phyloP scores from a whole-genome alignment of 2,113 vertebrate genomes.

The Paralichthys olivaceus region DNA sequence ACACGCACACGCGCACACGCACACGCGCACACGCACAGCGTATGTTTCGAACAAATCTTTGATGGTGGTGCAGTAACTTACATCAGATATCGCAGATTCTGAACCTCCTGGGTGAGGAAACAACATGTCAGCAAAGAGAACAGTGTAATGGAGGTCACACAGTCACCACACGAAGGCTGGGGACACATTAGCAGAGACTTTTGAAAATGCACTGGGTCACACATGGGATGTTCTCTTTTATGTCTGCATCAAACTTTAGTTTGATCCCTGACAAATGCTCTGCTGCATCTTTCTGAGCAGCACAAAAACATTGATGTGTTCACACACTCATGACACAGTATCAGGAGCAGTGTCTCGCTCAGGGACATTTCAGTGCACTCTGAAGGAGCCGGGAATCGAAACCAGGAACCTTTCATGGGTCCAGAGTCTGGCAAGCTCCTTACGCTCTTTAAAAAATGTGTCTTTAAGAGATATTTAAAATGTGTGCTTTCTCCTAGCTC shows the following conservation, averaged over 20 bases:
- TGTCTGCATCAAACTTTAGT: not conserved
- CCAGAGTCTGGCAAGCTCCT: not conserved
- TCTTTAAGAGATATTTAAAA: too few species aligned
- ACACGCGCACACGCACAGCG: not conserved
- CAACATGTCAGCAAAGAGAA: slow-evolving; percentile 18
- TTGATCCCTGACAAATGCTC: not conserved
- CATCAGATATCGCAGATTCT: slow-evolving; percentile 90
- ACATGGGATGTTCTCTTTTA: not conserved
- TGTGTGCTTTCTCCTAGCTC: too few species aligned
- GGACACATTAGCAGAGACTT: slow-evolving; percentile 39
- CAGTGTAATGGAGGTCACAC: not conserved
- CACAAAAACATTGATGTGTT: not conserved
- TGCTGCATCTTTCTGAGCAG: not conserved
- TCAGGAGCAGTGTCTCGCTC: not conserved
- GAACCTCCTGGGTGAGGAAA: slow-evolving; percentile 86
- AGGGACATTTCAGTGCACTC: too few species aligned
- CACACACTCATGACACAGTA: not conserved
- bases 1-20: not conserved
- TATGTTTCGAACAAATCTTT: slow-evolving; percentile 20
- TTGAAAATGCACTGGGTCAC: not conserved
- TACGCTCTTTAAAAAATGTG: too few species aligned
- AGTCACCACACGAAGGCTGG: slow-evolving; percentile 5
- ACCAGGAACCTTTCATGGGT: too few species aligned
- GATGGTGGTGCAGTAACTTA: slow-evolving; percentile 83
- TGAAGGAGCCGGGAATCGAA: too few species aligned